phyloP scores from a whole-genome alignment of 2,113 vertebrate genomes.

The Epinephelus cyanopodus region DNA sequence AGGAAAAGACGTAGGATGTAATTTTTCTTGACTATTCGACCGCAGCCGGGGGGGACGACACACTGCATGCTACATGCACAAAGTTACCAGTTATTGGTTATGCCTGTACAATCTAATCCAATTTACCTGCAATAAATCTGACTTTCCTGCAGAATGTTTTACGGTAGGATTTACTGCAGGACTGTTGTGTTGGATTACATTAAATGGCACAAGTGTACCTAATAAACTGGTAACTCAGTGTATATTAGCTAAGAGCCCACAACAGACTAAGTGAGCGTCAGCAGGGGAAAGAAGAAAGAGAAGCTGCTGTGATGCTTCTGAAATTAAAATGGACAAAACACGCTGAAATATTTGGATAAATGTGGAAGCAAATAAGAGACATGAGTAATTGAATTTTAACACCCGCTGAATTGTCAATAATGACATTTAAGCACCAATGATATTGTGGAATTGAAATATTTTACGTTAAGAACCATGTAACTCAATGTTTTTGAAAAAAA shows the following conservation, averaged over 20 bases:
- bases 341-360: not conserved
- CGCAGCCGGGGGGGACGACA: not conserved
- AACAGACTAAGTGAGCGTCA: constrained; percentile 48
- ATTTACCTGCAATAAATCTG: constrained; percentile 6
- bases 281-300: constrained; percentile 8
- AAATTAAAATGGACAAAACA: not conserved
- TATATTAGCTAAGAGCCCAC: constrained; percentile 4
- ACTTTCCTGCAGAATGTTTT: not conserved
- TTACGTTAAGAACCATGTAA: too few species aligned
- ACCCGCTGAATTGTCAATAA: too few species aligned
- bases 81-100: constrained; percentile 10
- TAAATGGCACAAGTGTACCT: not conserved
- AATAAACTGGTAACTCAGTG: constrained; percentile 2
- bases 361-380: too few species aligned
- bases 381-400: too few species aligned
- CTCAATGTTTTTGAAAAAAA: too few species aligned
- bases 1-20: too few species aligned
- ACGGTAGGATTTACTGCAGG: constrained; percentile 14
- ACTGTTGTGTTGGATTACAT: not conserved
- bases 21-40: too few species aligned
- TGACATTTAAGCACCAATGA: too few species aligned
- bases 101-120: constrained; percentile 1
- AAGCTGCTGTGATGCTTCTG: not conserved
- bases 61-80: constrained; percentile 65
- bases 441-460: too few species aligned